These are phyloP conservation scores for Molorchus minor DNA, from an alignment of 2,888 invertebrate genomes.

Conservation along the genomic window DNA sequence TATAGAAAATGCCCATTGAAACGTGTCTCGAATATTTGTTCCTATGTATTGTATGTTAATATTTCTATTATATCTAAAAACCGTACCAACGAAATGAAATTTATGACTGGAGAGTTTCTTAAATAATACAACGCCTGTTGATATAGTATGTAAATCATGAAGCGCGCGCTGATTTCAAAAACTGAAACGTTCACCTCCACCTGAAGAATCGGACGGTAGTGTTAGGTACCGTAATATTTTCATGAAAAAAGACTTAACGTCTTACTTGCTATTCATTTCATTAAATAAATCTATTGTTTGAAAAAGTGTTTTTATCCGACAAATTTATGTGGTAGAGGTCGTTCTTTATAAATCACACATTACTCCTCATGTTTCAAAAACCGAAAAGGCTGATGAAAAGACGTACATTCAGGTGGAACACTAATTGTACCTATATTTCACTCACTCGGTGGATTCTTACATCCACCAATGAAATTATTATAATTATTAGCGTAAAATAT, in stretches of 20 bases:
- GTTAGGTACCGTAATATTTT: too few relatives aligned
- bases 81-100: conserved; percentile 14
- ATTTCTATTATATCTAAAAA: conserved; percentile 20
- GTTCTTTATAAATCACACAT: too few relatives aligned
- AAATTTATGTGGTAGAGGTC: too few relatives aligned
- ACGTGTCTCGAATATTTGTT: conserved; percentile 5
- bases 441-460: conserved; percentile 24
- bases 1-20: neutral
- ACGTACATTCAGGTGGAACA: neutral
- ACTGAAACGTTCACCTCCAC: conserved; percentile 42
- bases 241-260: too few relatives aligned
- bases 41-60: conserved; percentile 14
- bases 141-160: conserved; percentile 41
- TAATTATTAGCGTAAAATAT: conserved; percentile 22
- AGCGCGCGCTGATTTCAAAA: conserved; percentile 39
- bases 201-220: too few relatives aligned
- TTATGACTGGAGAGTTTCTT: conserved; percentile 24
- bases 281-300: too few relatives aligned
- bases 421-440: neutral
- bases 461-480: conserved; percentile 13
- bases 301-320: too few relatives aligned
- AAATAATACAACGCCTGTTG: conserved; percentile 34
- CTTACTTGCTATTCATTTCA: too few relatives aligned
- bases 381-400: conserved; percentile 24
- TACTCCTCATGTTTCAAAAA: too few relatives aligned